These are phyloP conservation scores for Priocnemis perturbator DNA, from an alignment of 2,888 invertebrate genomes.

Conservation along the genomic window DNA sequence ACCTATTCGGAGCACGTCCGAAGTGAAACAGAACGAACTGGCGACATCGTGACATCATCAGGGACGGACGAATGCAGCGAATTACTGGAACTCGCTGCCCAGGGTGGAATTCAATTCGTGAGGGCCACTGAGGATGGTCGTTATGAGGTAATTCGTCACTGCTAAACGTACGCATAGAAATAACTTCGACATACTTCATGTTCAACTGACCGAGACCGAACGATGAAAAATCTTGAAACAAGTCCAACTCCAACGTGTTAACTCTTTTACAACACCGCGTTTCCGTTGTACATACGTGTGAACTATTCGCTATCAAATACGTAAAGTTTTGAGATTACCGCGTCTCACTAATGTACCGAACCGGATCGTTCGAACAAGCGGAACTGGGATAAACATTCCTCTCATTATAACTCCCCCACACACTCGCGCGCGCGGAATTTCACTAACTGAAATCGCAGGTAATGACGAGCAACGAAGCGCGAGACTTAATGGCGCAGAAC, in stretches of 20 bases:
- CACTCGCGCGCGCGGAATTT: too few relatives aligned
- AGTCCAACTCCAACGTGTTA: too few relatives aligned
- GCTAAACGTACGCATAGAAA: neutral
- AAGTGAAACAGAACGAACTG: slow-evolving; percentile 40
- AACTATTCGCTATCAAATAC: too few relatives aligned
- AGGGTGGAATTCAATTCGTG: slow-evolving; percentile 74
- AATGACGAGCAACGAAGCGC: slow-evolving; percentile 73
- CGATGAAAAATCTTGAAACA: too few relatives aligned
- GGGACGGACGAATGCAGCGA: slow-evolving; percentile 69
- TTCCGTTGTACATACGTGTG: too few relatives aligned
- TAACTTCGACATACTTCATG: neutral
- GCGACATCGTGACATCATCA: slow-evolving; percentile 35
- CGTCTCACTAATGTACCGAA: too few relatives aligned
- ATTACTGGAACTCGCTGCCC: slow-evolving; percentile 71
- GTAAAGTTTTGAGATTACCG: too few relatives aligned
- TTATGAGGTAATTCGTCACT: slow-evolving; percentile 69
- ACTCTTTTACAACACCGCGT: too few relatives aligned
- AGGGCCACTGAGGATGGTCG: slow-evolving; percentile 73
- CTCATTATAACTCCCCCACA: too few relatives aligned
- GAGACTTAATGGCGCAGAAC: slow-evolving; percentile 73
- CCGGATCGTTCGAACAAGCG: too few relatives aligned
- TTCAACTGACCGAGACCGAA: neutral
- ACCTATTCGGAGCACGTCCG: slow-evolving; percentile 44
- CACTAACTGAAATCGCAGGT: slow-evolving; percentile 51
- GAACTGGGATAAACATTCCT: too few relatives aligned